These are phyloP conservation scores for Vollenhovia emeryi DNA, from an alignment of 1,140 invertebrate genomes.

Conservation along the genomic window DNA sequence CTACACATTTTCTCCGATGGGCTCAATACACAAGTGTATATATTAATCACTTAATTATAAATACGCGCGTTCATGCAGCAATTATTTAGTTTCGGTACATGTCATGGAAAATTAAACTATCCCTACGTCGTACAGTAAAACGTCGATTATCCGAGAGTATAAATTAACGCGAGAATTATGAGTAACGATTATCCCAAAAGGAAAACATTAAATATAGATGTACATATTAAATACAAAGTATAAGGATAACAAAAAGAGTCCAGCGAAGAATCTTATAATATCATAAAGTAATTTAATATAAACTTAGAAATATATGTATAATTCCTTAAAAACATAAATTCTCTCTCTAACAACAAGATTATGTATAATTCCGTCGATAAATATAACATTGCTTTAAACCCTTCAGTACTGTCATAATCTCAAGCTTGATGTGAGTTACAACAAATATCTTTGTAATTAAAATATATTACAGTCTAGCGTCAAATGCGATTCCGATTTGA, in stretches of 20 bases:
- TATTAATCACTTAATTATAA: conserved; percentile 45
- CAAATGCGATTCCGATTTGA: conserved; percentile 16
- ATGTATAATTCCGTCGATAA: conserved; percentile 35
- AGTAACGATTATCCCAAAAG: conserved; percentile 4
- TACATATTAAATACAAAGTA: conserved; percentile 32
- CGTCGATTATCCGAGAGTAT: conserved; percentile 40
- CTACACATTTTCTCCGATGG: conserved; percentile 16
- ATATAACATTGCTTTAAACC: conserved; percentile 51
- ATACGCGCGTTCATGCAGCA: conserved; percentile 36
- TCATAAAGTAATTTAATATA: not conserved
- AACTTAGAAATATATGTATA: conserved; percentile 15
- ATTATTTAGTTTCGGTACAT: conserved; percentile 34
- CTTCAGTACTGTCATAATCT: conserved; percentile 14
- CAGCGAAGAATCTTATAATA: conserved; percentile 5
- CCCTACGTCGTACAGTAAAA: conserved; percentile 38
- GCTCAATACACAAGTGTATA: not conserved
- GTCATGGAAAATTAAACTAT: conserved; percentile 41
- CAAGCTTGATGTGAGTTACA: conserved; percentile 12
- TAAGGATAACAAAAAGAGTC: conserved; percentile 9
- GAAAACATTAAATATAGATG: conserved; percentile 37
- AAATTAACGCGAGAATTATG: conserved; percentile 8
- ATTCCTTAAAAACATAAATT: conserved; percentile 55
- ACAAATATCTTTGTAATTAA: not conserved
- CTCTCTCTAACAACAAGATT: conserved; percentile 42
- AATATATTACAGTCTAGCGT: conserved; percentile 28